A percentile compares a stretch with the other conserved stretches of the same genome.
These are phyloP conservation scores for Diaphora mendica DNA, from an alignment of 2,888 invertebrate genomes.

Conservation along the genomic window DNA sequence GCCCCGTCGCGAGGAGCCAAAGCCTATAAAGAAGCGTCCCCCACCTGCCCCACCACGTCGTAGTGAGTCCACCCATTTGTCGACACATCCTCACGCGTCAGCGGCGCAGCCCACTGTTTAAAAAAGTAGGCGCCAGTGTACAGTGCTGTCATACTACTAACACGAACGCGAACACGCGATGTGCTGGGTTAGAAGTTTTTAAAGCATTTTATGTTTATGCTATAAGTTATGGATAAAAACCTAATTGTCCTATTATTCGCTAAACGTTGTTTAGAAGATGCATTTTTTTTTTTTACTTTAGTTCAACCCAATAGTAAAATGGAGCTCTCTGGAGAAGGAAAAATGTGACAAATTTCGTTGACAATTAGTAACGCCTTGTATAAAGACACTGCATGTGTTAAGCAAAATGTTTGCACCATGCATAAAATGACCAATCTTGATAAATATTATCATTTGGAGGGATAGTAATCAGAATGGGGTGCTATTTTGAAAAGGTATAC, in stretches of 20 bases:
- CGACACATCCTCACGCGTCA: constrained; percentile 57
- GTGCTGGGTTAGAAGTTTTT: constrained; percentile 8
- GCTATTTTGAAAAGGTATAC: constrained; percentile 81
- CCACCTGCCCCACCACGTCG: constrained; percentile 97
- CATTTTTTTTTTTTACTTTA: constrained; percentile 27
- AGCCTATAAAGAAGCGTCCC: constrained; percentile 89
- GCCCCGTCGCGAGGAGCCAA: constrained; percentile 70
- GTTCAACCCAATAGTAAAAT: constrained; percentile 24
- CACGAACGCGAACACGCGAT: constrained; percentile 12
- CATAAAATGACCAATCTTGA: constrained; percentile 64
- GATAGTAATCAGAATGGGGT: constrained; percentile 76
- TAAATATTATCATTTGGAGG: constrained; percentile 56
- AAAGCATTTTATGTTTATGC: constrained; percentile 20
- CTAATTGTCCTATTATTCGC: constrained; percentile 10
- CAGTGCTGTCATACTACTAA: constrained; percentile 19
- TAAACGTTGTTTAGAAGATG: constrained; percentile 23
- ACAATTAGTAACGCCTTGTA: constrained; percentile 24
- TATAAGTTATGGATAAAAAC: neutral
- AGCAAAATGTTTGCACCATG: constrained; percentile 18
- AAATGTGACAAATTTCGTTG: constrained; percentile 31
- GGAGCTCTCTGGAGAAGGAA: constrained; percentile 40
- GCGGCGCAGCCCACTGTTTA: constrained; percentile 69
- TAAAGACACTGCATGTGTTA: constrained; percentile 24
- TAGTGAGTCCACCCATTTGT: constrained; percentile 88
- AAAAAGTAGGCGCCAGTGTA: neutral